Evolutionary conservation across 1,140 invertebrate genomes (phyloP), one percentile per base, ranked within the genome.

Genomic region (Pogonomyrmex californicus): DNA sequence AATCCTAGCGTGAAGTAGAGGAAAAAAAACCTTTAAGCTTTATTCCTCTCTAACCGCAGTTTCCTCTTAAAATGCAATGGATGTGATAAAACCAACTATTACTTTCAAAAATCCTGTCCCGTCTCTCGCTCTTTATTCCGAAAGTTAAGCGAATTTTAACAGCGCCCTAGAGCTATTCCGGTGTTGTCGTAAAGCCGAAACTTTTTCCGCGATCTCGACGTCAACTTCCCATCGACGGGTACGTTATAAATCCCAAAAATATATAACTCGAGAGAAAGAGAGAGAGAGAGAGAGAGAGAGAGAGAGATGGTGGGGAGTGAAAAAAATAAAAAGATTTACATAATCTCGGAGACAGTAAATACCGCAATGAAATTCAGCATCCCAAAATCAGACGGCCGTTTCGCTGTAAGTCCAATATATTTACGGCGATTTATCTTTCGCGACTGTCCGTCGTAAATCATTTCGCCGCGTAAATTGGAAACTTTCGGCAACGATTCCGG

Each of bases 141-240:
- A 36, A 30, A 83, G 33, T 56, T 60, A 60, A 44, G 17, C 56
- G 79, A 75, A 49, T 75, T 75, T 83, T 71, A 60, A 60, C 33
- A 38, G 9, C 12, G 44, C 68, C 68, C 54, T n/a, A 23, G 30
- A 10, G 68, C 30, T 33, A 73, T 73, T 60, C 17, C 56, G 5
- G 54, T 38, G n/a, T 41, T 49, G 41, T 73, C 68, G n/a, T 44
- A 58, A 51, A 83, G 30, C 6, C 58, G 17, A n/a, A 73, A 60
- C 66, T 83, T 83, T 73, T 58, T 60, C 12, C 41, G 9, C 30
- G 10, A 23, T 7, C 12, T 17, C 33, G 56, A 83, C 33, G 7
- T 54, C 49, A 49, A 68, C 30, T 62, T 73, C 47, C 9, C 33
- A 5, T 60, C n/a, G 30, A 4, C 9, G 14, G 17, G 30, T 33